A percentile compares a stretch with the other conserved stretches of the same genome.
These are phyloP conservation scores for Cephalopholis sonnerati DNA, from an alignment of 2,113 vertebrate species.

Conservation along the genomic window DNA sequence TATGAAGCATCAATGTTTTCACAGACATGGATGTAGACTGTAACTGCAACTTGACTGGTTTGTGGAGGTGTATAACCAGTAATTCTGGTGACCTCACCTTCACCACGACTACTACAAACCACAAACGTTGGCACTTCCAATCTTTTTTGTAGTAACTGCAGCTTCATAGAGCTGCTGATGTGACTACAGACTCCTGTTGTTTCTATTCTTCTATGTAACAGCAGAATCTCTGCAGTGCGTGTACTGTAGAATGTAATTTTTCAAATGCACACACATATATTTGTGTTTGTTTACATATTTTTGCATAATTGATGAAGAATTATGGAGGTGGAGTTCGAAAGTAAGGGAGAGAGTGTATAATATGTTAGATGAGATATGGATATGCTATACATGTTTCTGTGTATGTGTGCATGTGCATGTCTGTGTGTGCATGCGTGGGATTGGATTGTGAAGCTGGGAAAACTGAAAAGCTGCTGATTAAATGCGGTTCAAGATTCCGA, in stretches of 20 bases:
- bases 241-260: background rate
- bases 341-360: background rate
- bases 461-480: conserved; percentile 63
- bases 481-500: conserved; percentile 34
- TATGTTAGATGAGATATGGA: conserved; percentile 3
- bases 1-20: too few species aligned
- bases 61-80: too few species aligned
- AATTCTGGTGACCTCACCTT: too few species aligned
- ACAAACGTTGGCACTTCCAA: background rate
- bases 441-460: conserved; percentile 39
- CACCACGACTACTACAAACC: too few species aligned
- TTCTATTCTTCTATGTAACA: background rate
- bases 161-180: background rate
- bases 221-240: background rate
- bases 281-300: background rate
- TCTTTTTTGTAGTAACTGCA: background rate
- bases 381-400: background rate
- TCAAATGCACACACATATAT: background rate
- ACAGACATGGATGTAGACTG: too few species aligned
- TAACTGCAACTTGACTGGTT: too few species aligned
- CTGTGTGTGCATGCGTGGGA: background rate
- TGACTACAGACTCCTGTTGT: background rate
- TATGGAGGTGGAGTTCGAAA: background rate
- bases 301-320: conserved; percentile 14
- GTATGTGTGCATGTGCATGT: background rate